Evolutionary conservation across 2,888 invertebrate species (phyloP), one percentile per base, ranked within the genome.

Genomic region (Iphiclides podalirius): DNA sequence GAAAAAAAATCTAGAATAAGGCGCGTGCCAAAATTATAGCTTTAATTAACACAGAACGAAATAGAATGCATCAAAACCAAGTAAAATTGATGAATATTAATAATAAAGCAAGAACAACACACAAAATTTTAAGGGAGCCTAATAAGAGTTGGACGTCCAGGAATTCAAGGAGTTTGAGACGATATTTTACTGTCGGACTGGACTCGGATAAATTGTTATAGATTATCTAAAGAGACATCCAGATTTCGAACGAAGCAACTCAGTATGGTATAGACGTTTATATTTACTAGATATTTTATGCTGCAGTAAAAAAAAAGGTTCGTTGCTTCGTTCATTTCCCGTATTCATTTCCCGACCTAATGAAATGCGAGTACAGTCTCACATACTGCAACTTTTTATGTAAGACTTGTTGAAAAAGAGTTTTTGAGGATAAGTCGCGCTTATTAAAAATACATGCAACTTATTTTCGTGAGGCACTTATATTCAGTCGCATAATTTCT

Each of bases 291-390:
- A 50, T 53, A 59, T 49, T 59, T 59, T 59, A 61, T 61, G 73
- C 70, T 66, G 64, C 64, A 57, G 58, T 56, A 43, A 40, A 46
- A 45, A 63, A 67, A 60, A 67, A 68, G 74, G 73, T 66, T n/a
- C 60, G 70, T 66, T 53, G 53, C 53, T 49, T 36, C 55, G 55
- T 70, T 70, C 75, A 61, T 77, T 75, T 77, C 72, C 72, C 73
- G 70, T 72, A 73, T 81, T 79, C 77, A 79, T 78, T 74, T 69
- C 71, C 69, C 72, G 72, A 57, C 69, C 31, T 79, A 78, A 82
- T 79, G 75, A 82, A 81, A 82, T 79, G 75, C 74, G 75, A 75
- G 70, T 74, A 67, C 64, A 64, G 64, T 60, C 67, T 70, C 66
- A 64, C 68, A 67, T 66, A 64, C 66, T 68, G 68, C 68, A 74